Percentiles rank a stretch among this genome's conserved stretches.
phyloP scores from a whole-genome alignment of 2,797 vertebrate species.

The Apogon hyalosoma region DNA sequence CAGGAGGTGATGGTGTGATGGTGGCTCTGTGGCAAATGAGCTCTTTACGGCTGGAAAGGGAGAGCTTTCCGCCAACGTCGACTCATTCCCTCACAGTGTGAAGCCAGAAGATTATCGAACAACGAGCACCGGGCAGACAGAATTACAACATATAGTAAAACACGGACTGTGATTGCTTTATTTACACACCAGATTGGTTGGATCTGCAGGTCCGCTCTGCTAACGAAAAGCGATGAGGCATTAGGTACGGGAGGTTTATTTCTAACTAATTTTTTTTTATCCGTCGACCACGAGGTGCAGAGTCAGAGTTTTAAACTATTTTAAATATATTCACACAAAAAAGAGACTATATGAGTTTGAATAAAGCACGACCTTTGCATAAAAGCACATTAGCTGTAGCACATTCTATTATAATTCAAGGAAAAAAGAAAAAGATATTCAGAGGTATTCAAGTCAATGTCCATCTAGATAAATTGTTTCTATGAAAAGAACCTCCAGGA shows the following conservation, averaged over 20 bases:
- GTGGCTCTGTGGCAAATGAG: conserved; percentile 23
- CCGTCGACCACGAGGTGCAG: neutral
- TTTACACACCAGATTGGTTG: conserved; percentile 19
- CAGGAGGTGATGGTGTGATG: conserved; percentile 6
- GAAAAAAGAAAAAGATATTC: neutral
- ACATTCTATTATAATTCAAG: neutral
- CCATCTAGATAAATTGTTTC: conserved; percentile 24
- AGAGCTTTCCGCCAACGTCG: conserved; percentile 11
- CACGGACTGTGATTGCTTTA: conserved; percentile 10
- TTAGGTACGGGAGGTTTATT: conserved; percentile 5
- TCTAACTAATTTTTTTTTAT: neutral
- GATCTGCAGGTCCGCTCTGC: neutral
- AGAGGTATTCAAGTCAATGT: neutral
- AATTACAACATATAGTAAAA: conserved; percentile 37
- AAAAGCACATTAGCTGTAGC: neutral
- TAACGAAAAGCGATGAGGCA: conserved; percentile 7
- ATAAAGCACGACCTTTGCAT: neutral
- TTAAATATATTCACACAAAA: neutral
- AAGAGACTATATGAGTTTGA: neutral
- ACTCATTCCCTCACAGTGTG: conserved; percentile 30
- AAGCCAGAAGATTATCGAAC: conserved; percentile 37
- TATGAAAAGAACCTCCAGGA: conserved; percentile 23
- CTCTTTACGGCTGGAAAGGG: conserved; percentile 27
- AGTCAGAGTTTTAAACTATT: neutral
- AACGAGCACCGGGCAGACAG: conserved; percentile 11